Percentiles rank a stretch among this genome's conserved stretches.
Evolutionary conservation across 2,113 vertebrate genomes (phyloP).

Genomic region (Arothron firmamentum): DNA sequence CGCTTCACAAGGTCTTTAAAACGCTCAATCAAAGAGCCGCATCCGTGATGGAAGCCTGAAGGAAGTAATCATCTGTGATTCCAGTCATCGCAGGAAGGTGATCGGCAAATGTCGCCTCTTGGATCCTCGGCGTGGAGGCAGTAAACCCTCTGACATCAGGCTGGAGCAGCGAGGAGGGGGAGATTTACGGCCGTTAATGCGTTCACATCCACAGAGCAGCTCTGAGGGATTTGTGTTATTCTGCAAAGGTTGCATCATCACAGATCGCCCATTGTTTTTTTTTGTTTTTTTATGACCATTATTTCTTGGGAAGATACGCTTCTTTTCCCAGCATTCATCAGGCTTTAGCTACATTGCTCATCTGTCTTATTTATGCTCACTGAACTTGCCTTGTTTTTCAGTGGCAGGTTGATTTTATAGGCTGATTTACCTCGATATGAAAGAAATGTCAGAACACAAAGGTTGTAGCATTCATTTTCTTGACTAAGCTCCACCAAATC

Average conservation of each 20-base stretch:
- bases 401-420: not conserved
- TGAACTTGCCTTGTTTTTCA: not conserved
- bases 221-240: not conserved
- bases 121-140: constrained; percentile 8
- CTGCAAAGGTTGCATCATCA: constrained; percentile 6
- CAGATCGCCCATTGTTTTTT: not conserved
- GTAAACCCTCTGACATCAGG: constrained; percentile 17
- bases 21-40: constrained; percentile 4
- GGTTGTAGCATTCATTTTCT: not conserved
- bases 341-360: not conserved
- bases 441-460: not conserved
- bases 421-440: too few relatives aligned
- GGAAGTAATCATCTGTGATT: constrained; percentile 31
- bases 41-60: constrained; percentile 13
- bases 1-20: not conserved
- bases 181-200: constrained; percentile 18
- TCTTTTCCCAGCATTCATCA: not conserved
- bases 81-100: constrained; percentile 8
- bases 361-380: not conserved
- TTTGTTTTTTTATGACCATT: constrained; percentile 1
- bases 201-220: constrained; percentile 14
- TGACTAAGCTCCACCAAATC: not conserved
- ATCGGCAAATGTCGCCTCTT: constrained; percentile 17
- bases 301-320: not conserved
- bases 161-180: constrained; percentile 16